Conservation (phyloP, 2,113 vertebrate species). For the Melanerpes aurifrons region DNA sequence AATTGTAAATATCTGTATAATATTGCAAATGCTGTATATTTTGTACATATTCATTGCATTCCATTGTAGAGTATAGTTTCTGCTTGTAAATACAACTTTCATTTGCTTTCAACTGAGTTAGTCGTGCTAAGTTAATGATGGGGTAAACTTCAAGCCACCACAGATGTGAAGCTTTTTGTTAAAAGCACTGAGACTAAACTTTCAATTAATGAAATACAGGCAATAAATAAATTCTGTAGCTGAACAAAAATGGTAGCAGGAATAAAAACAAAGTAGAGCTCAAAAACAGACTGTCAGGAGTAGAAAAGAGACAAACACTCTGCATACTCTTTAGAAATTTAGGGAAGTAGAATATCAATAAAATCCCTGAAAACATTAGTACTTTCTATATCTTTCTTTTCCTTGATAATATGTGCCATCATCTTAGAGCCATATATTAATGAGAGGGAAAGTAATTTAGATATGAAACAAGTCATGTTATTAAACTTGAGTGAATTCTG, state of each 20-base stretch:
- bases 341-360: background rate
- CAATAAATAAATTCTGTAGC: constrained; percentile 63
- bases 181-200: constrained; percentile 49
- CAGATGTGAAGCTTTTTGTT: constrained; percentile 47
- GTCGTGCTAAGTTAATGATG: too few species aligned
- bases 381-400: background rate
- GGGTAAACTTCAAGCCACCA: too few species aligned
- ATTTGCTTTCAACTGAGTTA: too few species aligned
- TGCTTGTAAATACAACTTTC: too few species aligned
- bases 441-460: background rate
- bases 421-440: background rate
- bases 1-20: too few species aligned
- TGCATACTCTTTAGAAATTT: too few species aligned
- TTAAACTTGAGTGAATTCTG: background rate
- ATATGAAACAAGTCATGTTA: background rate
- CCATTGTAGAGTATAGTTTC: too few species aligned
- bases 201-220: constrained; percentile 63
- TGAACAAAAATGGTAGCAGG: constrained; percentile 32
- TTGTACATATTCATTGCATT: too few species aligned
- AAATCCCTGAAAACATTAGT: constrained; percentile 20
- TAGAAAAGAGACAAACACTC: background rate
- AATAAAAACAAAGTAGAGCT: constrained; percentile 47
- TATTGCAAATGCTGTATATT: too few species aligned
- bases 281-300: background rate
- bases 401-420: background rate